phyloP scores from a whole-genome alignment of 92 coral and sea anemone genomes.

The Porites evermanni region DNA sequence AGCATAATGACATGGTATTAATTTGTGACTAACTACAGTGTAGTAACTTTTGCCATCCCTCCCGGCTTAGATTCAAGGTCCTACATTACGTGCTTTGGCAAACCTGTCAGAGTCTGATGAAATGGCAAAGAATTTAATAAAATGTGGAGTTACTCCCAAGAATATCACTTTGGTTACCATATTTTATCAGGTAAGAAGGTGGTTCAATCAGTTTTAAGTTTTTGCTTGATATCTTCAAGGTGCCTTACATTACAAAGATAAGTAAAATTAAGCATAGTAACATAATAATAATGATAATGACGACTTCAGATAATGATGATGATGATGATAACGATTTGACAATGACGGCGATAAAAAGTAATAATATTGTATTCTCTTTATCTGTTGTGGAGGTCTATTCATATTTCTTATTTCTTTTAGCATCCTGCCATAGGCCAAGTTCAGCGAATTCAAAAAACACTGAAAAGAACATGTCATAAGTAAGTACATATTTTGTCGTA shows the following conservation, averaged over 20 bases:
- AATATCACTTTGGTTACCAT: constrained; percentile 40
- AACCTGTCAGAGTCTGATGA: constrained; percentile 53
- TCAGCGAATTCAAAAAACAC: constrained; percentile 24
- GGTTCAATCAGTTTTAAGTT: neutral
- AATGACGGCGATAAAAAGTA: no score
- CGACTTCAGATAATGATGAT: no score
- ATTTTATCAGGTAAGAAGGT: constrained; percentile 55
- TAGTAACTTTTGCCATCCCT: neutral
- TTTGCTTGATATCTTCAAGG: neutral
- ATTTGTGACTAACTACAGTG: no score
- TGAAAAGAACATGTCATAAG: constrained; percentile 68
- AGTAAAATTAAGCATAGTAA: no score
- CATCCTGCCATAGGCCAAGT: constrained; percentile 12
- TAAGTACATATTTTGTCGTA: neutral
- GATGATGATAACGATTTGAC: no score
- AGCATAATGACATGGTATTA: no score
- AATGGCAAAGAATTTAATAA: constrained; percentile 55
- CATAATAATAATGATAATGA: no score
- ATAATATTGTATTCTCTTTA: no score
- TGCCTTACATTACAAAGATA: no score
- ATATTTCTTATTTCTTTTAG: neutral
- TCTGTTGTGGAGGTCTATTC: no score
- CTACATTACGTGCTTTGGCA: constrained; percentile 36
- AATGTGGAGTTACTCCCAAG: constrained; percentile 66
- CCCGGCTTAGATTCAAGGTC: constrained; percentile 61